Conservation (phyloP, 1,140 invertebrate species). For the Aphis craccivora region DNA sequence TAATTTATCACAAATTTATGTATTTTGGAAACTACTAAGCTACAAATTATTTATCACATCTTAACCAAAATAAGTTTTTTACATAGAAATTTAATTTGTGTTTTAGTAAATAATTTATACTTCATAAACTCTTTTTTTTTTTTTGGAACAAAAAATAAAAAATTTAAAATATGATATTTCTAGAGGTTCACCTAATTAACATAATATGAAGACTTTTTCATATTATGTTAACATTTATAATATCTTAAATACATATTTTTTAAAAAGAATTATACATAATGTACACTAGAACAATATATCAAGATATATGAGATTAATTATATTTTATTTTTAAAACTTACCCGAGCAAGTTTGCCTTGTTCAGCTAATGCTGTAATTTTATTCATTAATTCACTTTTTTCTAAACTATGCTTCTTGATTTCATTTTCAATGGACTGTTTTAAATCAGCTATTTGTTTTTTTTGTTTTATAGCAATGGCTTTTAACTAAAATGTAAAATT, state of each 20-base stretch:
- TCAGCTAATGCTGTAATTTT: conserved; percentile 59
- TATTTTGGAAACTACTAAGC: not conserved
- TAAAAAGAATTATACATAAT: no score
- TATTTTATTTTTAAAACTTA: conserved; percentile 17
- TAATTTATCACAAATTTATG: not conserved
- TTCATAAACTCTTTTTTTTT: not conserved
- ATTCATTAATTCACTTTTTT: conserved; percentile 60
- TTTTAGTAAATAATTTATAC: not conserved
- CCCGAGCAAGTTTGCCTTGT: conserved; percentile 49
- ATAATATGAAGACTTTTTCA: not conserved
- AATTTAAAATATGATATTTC: not conserved
- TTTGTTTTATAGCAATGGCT: conserved; percentile 67
- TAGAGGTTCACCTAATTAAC: not conserved
- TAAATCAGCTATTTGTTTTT: conserved; percentile 66
- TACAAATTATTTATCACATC: not conserved
- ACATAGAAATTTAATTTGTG: not conserved
- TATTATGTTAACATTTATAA: not conserved
- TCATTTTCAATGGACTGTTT: conserved; percentile 64
- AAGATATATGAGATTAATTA: not conserved
- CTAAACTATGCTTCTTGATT: conserved; percentile 59
- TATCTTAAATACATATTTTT: not conserved
- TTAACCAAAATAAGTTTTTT: not conserved
- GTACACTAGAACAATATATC: not conserved
- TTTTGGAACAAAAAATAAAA: not conserved
- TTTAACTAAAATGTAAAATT: conserved; percentile 64